Evolutionary conservation across 2,113 vertebrate species (phyloP).

Genomic region (Pituophis catenifer): DNA sequence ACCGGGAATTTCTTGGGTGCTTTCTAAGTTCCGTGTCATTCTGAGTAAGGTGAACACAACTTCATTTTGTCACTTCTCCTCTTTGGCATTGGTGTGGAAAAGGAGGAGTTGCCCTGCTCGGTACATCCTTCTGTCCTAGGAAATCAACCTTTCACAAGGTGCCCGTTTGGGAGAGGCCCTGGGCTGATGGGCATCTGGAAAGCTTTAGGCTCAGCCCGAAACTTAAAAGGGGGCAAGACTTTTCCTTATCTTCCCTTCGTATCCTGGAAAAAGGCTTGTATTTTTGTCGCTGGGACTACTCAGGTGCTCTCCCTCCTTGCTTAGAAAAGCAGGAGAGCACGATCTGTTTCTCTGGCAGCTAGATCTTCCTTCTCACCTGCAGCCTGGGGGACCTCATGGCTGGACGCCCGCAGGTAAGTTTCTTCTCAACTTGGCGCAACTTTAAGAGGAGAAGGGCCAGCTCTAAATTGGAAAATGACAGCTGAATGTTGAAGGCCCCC

Average conservation of each 20-base stretch:
- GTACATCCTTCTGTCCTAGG: rapidly evolving
- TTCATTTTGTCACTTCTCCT: not conserved
- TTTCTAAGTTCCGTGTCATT: not conserved
- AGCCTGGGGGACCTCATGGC: not conserved
- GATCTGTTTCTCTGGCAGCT: not conserved
- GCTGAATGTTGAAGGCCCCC: no score
- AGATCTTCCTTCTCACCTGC: not conserved
- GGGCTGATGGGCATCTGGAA: not conserved
- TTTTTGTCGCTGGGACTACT: not conserved
- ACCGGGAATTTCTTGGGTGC: not conserved
- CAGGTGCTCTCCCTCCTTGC: not conserved
- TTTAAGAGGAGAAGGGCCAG: not conserved
- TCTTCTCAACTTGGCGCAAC: not conserved
- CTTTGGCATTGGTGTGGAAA: not conserved
- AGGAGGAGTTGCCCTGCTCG: not conserved
- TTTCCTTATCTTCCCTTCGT: not conserved
- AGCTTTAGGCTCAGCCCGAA: not conserved
- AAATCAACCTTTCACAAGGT: not conserved
- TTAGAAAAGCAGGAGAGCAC: not conserved
- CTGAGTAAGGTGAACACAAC: not conserved
- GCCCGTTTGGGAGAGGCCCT: not conserved
- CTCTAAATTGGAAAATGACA: not conserved
- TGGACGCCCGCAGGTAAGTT: not conserved
- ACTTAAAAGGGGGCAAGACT: no score
- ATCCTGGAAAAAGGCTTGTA: not conserved